Percentiles rank a stretch among this genome's conserved stretches.
These are phyloP conservation scores for Hemichromis elongatus DNA, from an alignment of 2,113 vertebrate species.

Conservation along the genomic window DNA sequence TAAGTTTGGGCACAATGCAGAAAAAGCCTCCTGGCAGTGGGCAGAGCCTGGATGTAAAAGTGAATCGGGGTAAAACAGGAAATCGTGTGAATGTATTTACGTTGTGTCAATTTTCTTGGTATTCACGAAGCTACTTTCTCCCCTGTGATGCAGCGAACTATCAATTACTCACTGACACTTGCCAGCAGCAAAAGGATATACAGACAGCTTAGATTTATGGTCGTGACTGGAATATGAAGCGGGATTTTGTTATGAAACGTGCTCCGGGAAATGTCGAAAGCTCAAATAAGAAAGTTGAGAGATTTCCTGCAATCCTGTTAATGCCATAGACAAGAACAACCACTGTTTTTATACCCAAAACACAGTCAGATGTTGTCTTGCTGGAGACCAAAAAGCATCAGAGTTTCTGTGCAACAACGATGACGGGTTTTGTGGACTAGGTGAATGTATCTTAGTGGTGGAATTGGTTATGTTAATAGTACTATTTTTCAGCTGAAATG, in stretches of 20 bases:
- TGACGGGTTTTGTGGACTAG: not conserved
- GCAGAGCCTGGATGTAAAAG: not conserved
- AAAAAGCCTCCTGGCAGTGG: not conserved
- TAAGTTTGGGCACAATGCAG: conserved; percentile 13
- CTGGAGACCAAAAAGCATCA: not conserved
- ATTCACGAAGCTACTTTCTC: conserved; percentile 36
- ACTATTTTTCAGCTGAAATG: conserved; percentile 35
- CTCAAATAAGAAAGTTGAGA: conserved; percentile 4
- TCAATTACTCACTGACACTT: conserved; percentile 54
- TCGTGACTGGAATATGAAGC: conserved; percentile 34
- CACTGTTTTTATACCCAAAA: not conserved
- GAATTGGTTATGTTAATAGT: conserved; percentile 42
- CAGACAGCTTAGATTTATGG: conserved; percentile 24
- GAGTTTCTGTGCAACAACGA: not conserved
- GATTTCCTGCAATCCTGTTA: conserved; percentile 5
- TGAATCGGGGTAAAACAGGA: conserved; percentile 18
- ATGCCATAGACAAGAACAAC: not conserved
- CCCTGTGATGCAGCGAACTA: conserved; percentile 12
- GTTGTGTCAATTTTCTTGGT: conserved; percentile 35
- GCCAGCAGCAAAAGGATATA: conserved; percentile 22
- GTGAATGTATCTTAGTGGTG: not conserved
- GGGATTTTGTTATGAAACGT: conserved; percentile 26
- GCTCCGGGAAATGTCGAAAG: not conserved
- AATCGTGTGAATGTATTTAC: conserved; percentile 16
- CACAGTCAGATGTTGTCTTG: not conserved